Evolutionary conservation across 2,113 vertebrate genomes (phyloP), one percentile per base, ranked within the genome.

Genomic region (Dolichotis patagonum): DNA sequence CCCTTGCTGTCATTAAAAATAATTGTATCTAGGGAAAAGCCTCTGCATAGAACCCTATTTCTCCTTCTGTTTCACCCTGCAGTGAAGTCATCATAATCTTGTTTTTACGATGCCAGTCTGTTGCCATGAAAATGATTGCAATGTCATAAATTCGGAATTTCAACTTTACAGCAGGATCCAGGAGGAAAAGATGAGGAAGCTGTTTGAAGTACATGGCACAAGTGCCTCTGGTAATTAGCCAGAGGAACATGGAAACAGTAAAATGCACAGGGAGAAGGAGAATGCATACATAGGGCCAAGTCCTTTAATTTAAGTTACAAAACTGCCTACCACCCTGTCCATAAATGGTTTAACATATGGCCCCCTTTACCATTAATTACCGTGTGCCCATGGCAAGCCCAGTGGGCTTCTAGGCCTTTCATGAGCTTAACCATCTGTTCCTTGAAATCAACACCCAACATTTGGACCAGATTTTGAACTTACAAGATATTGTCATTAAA

Each of bases 41-140:
- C 60, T 69, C 67, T 65, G 26, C 30, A 30, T 35, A 95, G 73
- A 97, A 96, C 58, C 71, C 9, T 1, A 5, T 63, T 93, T 85
- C 85, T 69, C 80, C 63, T 97, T 83, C 90, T 96, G 4, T 73
- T 95, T 94, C 52, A 88, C 90, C 73, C 73, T 97, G 75, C 83
- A 92, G 22, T 49, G 65, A 98, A 97, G 81, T 97, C 92, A 92
- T 88, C 84, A 43, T 85, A 95, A 96, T 97, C 95, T 75, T 96
- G 49, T 90, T 98, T 98, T 98, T 96, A 98, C 1, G n/a, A 97
- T 81, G 56, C 86, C 77, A 95, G 41, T 92, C 97, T 97, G 96
- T 96, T 98, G 95, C 96, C 65, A 84, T 97, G 67, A 97, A 98
- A 97, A 97, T 97, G 89, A 98, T 62, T 88, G n/a, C 78, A 11